phyloP scores from a whole-genome alignment of 2,888 invertebrate genomes.

The Oxystoma pomonae region DNA sequence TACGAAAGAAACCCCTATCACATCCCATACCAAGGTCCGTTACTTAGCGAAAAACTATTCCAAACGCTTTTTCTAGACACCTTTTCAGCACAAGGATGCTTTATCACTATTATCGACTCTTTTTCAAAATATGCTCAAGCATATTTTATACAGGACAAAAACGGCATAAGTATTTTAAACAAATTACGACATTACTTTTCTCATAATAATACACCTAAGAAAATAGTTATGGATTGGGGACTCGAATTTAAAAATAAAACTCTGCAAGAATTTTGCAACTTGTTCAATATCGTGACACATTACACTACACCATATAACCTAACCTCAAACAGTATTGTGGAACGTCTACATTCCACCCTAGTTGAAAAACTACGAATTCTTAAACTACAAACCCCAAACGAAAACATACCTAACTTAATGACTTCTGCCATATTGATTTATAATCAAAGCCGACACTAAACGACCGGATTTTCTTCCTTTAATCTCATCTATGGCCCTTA shows the following conservation, averaged over 20 bases:
- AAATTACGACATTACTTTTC: conserved; percentile 19
- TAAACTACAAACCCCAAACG: conserved; percentile 9
- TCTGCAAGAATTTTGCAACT: conserved; percentile 13
- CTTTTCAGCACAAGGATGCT: too few species aligned
- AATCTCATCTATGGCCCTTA: too few species aligned
- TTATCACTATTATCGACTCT: too few species aligned
- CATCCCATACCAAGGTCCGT: conserved; percentile 6
- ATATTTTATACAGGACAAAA: conserved; percentile 11
- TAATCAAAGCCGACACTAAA: too few species aligned
- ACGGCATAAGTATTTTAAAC: conserved; percentile 14
- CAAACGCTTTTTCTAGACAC: conserved; percentile 11
- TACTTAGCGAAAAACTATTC: conserved; percentile 10
- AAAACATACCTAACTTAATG: background rate
- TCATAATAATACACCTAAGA: conserved; percentile 14
- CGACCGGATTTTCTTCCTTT: too few species aligned
- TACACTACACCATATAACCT: conserved; percentile 11
- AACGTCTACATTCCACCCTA: conserved; percentile 17
- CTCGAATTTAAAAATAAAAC: conserved; percentile 10
- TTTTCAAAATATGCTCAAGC: conserved; percentile 18
- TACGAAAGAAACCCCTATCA: conserved; percentile 13
- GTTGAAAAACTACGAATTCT: conserved; percentile 18
- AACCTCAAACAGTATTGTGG: conserved; percentile 13
- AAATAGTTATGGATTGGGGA: conserved; percentile 10
- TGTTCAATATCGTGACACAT: conserved; percentile 11
- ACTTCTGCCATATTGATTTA: too few species aligned